Base-by-base conservation (phyloP, 2,888 invertebrate genomes). In the Idaea dimidiata region DNA sequence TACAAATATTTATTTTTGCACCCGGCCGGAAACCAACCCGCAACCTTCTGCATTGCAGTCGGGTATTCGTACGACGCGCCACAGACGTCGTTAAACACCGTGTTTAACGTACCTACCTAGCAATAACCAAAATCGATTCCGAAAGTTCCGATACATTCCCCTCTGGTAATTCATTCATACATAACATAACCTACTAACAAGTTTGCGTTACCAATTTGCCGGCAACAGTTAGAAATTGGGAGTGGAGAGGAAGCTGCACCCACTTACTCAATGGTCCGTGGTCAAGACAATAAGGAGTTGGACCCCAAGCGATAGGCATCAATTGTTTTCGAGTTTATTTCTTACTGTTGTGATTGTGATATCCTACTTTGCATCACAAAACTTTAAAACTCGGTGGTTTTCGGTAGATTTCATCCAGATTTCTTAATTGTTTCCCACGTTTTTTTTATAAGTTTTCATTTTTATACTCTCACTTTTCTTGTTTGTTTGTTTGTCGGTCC, bases 171-270 rank as follows among this genome's bases (percentile, higher is more conserved):
- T 43, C 14, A 43, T 14, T 10, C 7, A 43, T 43, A 43, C 10
- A 33, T 32, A 32, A 32, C 7, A 32, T 33, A 33, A 10, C 7
- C 8, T 33, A 32, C 55, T 53, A 31, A 33, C 57, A 18, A 53
- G 54, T 54, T 55, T 55, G n/a, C 59, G 17, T 54, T 32, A 54
- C 61, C 54, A 58, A 59, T 57, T 58, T 60, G 57, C 53, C 16
- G 54, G 24, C 59, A 61, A 62, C 33, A 56, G 17, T 31, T 59
- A 54, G 57, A n/a, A 10, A 60, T 63, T 62, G 17, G 14, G 58
- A 57, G 80, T 56, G 72, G 72, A 63, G 71, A 81, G 85, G 86
- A 87, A 83, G 76, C 77, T 79, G 73, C 79, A 62, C 86, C 83
- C 71, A 67, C 67, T 67, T 80, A 74, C 6, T 62, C 74, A 72